Evolutionary conservation across 1,140 invertebrate species (phyloP), one percentile per base, ranked within the genome.

Genomic region (Ceratina australensis): DNA sequence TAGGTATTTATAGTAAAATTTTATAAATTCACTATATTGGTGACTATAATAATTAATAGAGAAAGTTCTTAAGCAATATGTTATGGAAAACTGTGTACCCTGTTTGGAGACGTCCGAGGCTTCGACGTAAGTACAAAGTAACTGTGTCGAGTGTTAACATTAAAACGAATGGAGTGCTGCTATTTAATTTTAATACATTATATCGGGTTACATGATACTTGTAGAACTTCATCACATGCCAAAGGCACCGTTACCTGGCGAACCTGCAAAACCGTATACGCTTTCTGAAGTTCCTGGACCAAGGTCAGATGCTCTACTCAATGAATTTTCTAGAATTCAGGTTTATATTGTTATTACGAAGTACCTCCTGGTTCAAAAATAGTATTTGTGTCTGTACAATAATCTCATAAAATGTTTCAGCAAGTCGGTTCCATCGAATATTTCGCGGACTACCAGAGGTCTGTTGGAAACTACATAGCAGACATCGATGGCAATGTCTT

Each of bases 401-500:
- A 50, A 1, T 20, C n/a, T 68, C 24, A 24, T 18, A 42, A 72
- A 57, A 47, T 49, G 20, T 75, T 79, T 0, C 64, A 79, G 72
- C 72, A 79, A 75, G 49, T 67, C 20, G 64, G 28, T 16, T 74
- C 59, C 15, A 68, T 68, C 60, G 64, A 68, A 75, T 79, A 79
- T 61, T 79, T 79, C n/a, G 64, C 22, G 54, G 78, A 79, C 28
- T 79, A 75, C 7, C 64, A 75, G 24, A 79, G 63, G 24, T 75
- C 72, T 18, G 22, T 76, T 79, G 72, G 64, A 18, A 75, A 79
- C 73, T 79, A 79, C 24, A 49, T 79, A 68, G 72, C 64, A 47
- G 64, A 79, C 47, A 75, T 79, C 0, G 64, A 79, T 63, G 72
- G 72, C 54, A 79, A 79, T 47, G 64, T 79, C 47, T 75, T 79